A percentile compares a stretch with the other conserved stretches of the same genome.
These are phyloP conservation scores for Psammodynastes pulverulentus DNA, from an alignment of 2,113 vertebrate genomes.

Conservation along the genomic window DNA sequence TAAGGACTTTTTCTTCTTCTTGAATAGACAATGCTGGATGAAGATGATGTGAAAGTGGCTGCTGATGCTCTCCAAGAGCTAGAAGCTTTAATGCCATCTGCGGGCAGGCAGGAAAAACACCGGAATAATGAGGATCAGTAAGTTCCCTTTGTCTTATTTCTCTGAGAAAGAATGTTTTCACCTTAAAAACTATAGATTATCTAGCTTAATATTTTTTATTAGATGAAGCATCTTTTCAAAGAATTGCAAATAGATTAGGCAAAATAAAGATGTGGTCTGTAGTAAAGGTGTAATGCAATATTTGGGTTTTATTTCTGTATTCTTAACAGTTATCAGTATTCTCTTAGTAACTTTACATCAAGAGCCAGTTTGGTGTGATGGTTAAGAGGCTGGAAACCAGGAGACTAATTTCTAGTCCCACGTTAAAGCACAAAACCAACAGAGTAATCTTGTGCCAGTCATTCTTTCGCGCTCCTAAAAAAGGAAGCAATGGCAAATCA, in stretches of 20 bases:
- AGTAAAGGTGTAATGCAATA: neutral
- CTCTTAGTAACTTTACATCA: neutral
- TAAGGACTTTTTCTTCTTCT: neutral
- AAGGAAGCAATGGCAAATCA: neutral
- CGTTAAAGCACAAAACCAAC: neutral
- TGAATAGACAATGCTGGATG: conserved; percentile 81
- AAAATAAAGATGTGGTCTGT: neutral
- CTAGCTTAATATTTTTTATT: neutral
- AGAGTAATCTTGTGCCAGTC: neutral
- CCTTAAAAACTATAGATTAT: neutral
- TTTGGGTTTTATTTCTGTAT: neutral
- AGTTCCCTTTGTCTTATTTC: conserved; percentile 26
- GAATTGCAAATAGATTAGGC: neutral
- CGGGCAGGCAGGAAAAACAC: conserved; percentile 64
- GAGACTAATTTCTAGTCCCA: neutral
- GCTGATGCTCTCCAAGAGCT: conserved; percentile 92
- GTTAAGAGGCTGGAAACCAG: neutral
- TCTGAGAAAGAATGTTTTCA: neutral
- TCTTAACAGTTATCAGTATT: neutral
- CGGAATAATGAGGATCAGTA: conserved; percentile 79
- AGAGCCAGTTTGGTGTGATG: neutral
- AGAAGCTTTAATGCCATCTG: conserved; percentile 92
- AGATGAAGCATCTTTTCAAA: neutral
- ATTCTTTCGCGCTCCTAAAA: neutral
- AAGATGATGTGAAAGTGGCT: conserved; percentile 94